Evolutionary conservation across 2,888 invertebrate genomes (phyloP), one percentile per base, ranked within the genome.

Genomic region (Thalpophila matura): DNA sequence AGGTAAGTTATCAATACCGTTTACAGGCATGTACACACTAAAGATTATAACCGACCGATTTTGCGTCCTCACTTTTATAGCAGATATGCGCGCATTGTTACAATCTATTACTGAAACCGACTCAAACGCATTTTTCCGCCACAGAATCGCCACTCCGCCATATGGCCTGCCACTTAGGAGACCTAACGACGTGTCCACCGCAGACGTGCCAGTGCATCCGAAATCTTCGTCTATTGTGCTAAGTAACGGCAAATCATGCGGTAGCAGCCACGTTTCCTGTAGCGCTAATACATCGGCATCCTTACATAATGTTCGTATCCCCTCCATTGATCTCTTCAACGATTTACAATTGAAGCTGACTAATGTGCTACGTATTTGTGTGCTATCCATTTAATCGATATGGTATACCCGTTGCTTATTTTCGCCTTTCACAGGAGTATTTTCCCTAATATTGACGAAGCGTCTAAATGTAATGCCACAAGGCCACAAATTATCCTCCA

Each of bases 251-350:
- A n/a, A 43, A 27, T n/a, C n/a, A n/a, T n/a, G n/a, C n/a, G n/a
- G n/a, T n/a, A n/a, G n/a, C n/a, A n/a, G n/a, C n/a, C n/a, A n/a
- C n/a, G n/a, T n/a, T n/a, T n/a, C n/a, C n/a, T n/a, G n/a, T n/a
- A n/a, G n/a, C n/a, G n/a, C n/a, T n/a, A 35, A 35, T 16, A 16
- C 35, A 35, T 35, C 16, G 3, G 16, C 35, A 35, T 35, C 16
- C 16, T 35, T 45, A 46, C 46, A 46, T n/a, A 46, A 20, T 31
- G 31, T 20, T 31, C 46, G 46, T 45, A 45, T 31, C 45, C 45
- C 45, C 27, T 45, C 45, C 45, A 45, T 45, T 14, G 42, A 42
- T 14, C 42, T 42, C 42, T 42, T 42, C 42, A 42, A 14, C 14
- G 45, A 18, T 20, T 45, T 45, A 20, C 29, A 45, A 31, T 45